Base-by-base conservation (phyloP, 2,797 vertebrate genomes). In the Streptopelia turtur region DNA sequence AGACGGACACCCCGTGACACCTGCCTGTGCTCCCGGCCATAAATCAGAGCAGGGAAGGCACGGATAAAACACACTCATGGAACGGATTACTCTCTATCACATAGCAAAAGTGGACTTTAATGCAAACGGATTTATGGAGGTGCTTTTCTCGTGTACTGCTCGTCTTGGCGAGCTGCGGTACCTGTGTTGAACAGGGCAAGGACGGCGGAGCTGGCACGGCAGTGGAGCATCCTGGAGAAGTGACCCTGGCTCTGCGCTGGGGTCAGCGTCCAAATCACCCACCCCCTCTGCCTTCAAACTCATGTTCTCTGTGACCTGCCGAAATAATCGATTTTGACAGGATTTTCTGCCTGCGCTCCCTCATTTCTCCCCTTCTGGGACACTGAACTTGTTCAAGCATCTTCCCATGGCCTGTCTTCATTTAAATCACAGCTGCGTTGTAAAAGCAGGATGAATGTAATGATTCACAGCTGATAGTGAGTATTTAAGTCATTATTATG, bases 401-500 rank as follows among this genome's bases (percentile, higher is more conserved):
- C 53, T 68, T 59, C 88, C 82, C 21, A 9, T 10, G n/a, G 57
- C 24, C 43, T 70, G 61, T 6, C 70, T 82, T 64, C 33, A 13
- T 24, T 70, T 75, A 63, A 82, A 80, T 85, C 81, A 17, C 72
- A 65, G 15, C 85, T 87, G 31, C 45, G 7, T 75, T 77, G 81
- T 78, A 53, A 60, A 78, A 71, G 60, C 72, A 85, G 61, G 64
- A 41, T 45, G 57, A 25, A 31, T 30, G 11, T 25, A 53, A 41
- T 72, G 89, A 91, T 95, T 94, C 87, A 85, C 79, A 30, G 77
- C 63, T 20, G 57, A 76, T 79, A 83, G 6, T 5, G 16, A 90
- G 87, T 65, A 89, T 76, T 89, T 85, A 60, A 96, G 79, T 94
- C 86, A 82, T 87, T 82, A 69, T 78, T 57, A 53, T 56, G 91